Evolutionary conservation across 2,797 vertebrate species (phyloP).

Genomic region (Tauraco hartlaubi): DNA sequence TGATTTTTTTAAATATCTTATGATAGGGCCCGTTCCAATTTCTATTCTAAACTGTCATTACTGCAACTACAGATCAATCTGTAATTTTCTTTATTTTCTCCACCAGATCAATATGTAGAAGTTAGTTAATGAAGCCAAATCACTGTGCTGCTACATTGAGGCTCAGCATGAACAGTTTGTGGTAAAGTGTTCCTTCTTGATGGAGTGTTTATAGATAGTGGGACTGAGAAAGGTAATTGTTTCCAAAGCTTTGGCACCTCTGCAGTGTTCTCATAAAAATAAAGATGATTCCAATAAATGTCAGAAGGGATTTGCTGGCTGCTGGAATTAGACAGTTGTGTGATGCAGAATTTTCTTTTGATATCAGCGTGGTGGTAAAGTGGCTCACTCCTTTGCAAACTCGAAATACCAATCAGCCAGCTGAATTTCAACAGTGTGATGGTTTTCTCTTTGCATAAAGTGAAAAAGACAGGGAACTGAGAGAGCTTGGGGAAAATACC

Average conservation of each 20-base stretch:
- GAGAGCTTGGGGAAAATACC: neutral
- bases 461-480: neutral
- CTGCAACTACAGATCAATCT: neutral
- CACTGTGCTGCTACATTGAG: neutral
- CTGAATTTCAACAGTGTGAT: neutral
- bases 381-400: neutral
- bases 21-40: neutral
- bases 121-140: neutral
- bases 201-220: neutral
- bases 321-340: neutral
- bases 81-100: neutral
- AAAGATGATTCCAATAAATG: neutral
- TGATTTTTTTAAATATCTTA: neutral
- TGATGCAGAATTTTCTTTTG: constrained; percentile 11
- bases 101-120: neutral
- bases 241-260: neutral
- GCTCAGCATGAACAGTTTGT: neutral
- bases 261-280: neutral
- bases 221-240: neutral
- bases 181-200: neutral
- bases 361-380: constrained; percentile 6
- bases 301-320: constrained; percentile 29
- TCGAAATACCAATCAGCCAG: neutral
- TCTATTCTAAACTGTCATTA: neutral
- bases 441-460: neutral